Evolutionary conservation across 2,797 vertebrate genomes (phyloP).

Genomic region (Hoplostethus mediterraneus): DNA sequence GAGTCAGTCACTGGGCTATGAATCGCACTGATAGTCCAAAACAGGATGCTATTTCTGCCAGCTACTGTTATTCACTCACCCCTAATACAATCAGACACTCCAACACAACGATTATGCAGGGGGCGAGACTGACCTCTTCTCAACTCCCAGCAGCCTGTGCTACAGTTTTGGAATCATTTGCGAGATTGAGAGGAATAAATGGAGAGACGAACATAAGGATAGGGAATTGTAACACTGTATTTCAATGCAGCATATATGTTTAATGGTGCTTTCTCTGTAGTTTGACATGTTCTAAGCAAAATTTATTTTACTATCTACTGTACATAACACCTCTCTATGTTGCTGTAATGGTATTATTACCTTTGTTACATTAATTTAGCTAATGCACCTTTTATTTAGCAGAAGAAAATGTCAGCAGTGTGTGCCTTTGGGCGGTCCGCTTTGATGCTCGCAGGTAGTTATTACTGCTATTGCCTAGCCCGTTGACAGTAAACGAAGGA

Average conservation of each 20-base stretch:
- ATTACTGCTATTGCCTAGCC: slow-evolving; percentile 48
- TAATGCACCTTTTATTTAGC: neutral
- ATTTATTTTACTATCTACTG: neutral
- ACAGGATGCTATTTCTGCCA: slow-evolving; percentile 80
- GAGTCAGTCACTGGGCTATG: slow-evolving; percentile 74
- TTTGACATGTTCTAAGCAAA: neutral
- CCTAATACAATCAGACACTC: slow-evolving; percentile 81
- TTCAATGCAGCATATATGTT: slow-evolving; percentile 1
- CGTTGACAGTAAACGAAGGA: slow-evolving; percentile 54
- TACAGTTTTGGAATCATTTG: slow-evolving; percentile 56
- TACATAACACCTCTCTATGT: neutral
- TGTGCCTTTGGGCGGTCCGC: slow-evolving; percentile 14
- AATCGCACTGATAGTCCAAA: slow-evolving; percentile 78
- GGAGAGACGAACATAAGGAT: slow-evolving; percentile 30
- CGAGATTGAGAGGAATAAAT: slow-evolving; percentile 32
- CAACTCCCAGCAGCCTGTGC: slow-evolving; percentile 66
- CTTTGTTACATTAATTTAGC: slow-evolving; percentile 21
- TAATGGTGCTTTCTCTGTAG: neutral
- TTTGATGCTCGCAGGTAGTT: slow-evolving; percentile 49
- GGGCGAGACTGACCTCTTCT: slow-evolving; percentile 74
- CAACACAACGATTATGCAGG: slow-evolving; percentile 72
- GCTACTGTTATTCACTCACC: slow-evolving; percentile 78
- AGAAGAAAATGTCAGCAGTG: slow-evolving; percentile 22
- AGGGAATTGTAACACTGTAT: neutral
- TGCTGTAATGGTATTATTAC: neutral